Evolutionary conservation across 2,888 invertebrate genomes (phyloP), one percentile per base, ranked within the genome.

Genomic region (Tetheella fluctuosa): DNA sequence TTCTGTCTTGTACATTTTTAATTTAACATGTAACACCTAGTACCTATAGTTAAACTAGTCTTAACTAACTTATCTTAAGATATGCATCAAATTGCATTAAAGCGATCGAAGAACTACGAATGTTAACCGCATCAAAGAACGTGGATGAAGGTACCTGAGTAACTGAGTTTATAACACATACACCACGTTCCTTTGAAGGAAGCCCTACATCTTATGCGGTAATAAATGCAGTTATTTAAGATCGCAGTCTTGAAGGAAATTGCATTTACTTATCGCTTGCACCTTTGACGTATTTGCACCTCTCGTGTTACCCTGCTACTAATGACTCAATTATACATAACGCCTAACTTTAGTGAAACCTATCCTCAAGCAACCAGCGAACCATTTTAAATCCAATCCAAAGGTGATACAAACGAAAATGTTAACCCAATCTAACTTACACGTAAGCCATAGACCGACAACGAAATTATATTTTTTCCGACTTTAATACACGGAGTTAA

Each of bases 251-350:
- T 69, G 65, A 71, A 79, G 82, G 80, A 86, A 88, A 88, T 88
- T 86, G 84, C 83, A 85, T 87, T 88, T 82, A 83, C 80, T 83
- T 84, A 86, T 88, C 80, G 83, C 78, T 73, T 80, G 81, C 81
- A 83, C 84, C 83, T 87, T 83, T 84, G 83, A 85, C 79, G 83
- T 79, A 86, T 85, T 84, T 82, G 80, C 86, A 84, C 85, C 83
- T 86, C 83, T 83, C 77, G 72, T 78, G 83, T 84, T 84, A 77
- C 84, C 78, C 74, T 78, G 75, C 72, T 80, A 79, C 84, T 89
- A 88, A 89, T 88, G 84, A 88, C 84, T 89, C 84, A 88, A 89
- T 89, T 90, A 85, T 79, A 80, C 76, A 73, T 62, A 67, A 66
- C 70, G 74, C 64, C 65, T 63, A 66, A 60, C 59, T 68, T 60